Conservation (phyloP, 1,140 invertebrate species). For the Pomacea maculata region DNA sequence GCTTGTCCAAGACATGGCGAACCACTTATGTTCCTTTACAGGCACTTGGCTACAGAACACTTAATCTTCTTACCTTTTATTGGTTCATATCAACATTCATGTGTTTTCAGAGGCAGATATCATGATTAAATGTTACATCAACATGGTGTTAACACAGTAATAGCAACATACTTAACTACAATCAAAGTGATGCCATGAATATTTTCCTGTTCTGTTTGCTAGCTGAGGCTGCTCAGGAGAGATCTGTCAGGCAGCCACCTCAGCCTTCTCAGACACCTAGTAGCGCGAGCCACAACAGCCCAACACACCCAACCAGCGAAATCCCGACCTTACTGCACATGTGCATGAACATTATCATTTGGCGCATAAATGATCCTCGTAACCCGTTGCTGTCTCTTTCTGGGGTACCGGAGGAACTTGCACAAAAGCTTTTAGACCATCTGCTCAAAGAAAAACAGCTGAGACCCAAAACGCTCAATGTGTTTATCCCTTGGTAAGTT, state of each 20-base stretch:
- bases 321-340: slow-evolving; percentile 35
- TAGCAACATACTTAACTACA: too few relatives aligned
- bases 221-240: slow-evolving; percentile 50
- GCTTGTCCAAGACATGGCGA: too few relatives aligned
- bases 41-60: too few relatives aligned
- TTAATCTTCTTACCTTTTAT: too few relatives aligned
- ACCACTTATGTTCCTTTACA: too few relatives aligned
- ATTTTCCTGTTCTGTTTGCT: slow-evolving; percentile 17
- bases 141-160: too few relatives aligned
- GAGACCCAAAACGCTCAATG: slow-evolving; percentile 49
- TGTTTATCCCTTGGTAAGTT: slow-evolving; percentile 58
- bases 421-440: slow-evolving; percentile 46
- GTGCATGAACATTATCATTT: slow-evolving; percentile 43
- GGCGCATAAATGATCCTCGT: slow-evolving; percentile 45
- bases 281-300: background rate
- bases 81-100: too few relatives aligned
- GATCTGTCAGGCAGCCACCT: slow-evolving; percentile 28
- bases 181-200: background rate
- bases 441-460: slow-evolving; percentile 54
- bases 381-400: slow-evolving; percentile 43
- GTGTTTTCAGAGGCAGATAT: too few relatives aligned
- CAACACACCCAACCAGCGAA: slow-evolving; percentile 1
- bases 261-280: slow-evolving; percentile 9
- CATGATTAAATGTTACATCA: too few relatives aligned
- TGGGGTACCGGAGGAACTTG: slow-evolving; percentile 50